Conservation (phyloP, 2,888 invertebrate genomes). For the Microplitis manilae region DNA sequence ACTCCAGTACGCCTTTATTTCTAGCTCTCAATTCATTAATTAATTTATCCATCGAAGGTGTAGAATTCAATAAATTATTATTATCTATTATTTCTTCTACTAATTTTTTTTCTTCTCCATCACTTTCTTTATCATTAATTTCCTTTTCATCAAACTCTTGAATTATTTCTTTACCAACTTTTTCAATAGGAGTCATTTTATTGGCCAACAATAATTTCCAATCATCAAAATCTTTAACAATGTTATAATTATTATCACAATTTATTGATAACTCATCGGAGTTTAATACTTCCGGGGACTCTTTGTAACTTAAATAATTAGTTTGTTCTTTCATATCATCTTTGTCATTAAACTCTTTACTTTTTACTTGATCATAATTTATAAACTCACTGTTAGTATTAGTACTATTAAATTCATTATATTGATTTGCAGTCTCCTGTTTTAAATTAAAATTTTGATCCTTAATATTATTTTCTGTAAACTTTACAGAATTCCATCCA, state of each 20-base stretch:
- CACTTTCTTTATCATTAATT: background rate
- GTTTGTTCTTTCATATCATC: background rate
- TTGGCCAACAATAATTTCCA: background rate
- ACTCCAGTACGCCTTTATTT: conserved; percentile 54
- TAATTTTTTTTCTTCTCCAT: background rate
- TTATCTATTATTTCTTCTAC: background rate
- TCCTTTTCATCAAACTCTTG: too few relatives aligned
- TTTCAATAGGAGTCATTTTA: background rate
- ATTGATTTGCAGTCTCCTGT: background rate
- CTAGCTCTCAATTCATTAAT: conserved; percentile 48
- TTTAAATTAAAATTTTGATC: background rate
- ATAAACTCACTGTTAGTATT: background rate
- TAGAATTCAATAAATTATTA: background rate
- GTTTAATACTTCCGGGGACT: background rate
- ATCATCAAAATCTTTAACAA: background rate
- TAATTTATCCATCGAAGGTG: conserved; percentile 44
- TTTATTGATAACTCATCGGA: background rate
- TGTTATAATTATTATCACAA: background rate
- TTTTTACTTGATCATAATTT: background rate
- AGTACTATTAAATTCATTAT: background rate
- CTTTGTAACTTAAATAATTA: background rate
- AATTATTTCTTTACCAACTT: background rate
- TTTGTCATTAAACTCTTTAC: background rate
- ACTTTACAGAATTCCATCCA: too few relatives aligned
- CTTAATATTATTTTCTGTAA: background rate